Evolutionary conservation across 2,888 invertebrate genomes (phyloP), one percentile per base, ranked within the genome.

Genomic region (Alsophila aescularia): DNA sequence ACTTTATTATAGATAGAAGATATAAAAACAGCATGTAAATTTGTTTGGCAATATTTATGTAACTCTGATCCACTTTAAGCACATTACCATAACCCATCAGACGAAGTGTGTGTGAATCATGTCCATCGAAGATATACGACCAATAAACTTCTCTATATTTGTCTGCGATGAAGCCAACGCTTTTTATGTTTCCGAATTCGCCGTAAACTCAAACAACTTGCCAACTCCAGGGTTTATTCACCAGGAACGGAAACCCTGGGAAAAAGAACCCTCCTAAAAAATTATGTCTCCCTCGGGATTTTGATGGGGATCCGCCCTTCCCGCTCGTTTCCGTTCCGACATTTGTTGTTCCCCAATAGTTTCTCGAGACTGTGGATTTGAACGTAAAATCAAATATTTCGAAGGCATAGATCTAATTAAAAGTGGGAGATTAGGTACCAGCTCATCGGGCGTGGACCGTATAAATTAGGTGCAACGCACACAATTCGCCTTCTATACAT

Each of bases 71-170:
- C 8, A 48, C 13, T 18, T 18, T 16, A 7, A 39, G 0, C 13
- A 27, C 29, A 51, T 51, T 29, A 36, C 41, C 14, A 54, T 37
- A 13, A 4, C 18, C 18, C 12, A 54, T 37, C 41, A 42, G 37
- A 24, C 31, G 13, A 31, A 39, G 39, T 39, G 51, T 32, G 42
- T 50, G 51, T 32, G 51, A 53, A 58, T 52, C 53, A 35, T 52
- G 52, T 53, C 52, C 35, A 54, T 57, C 49, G 47, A 58, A 48
- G 53, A 60, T 60, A 60, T 53, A 64, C 39, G 58, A 53, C 40
- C 56, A 40, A 61, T 65, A 63, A 63, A 62, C 50, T 55, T 44
- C 8, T 54, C 52, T 54, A 56, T 61, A 53, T 63, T 52, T 55
- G 60, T 58, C 56, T 40, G 52, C 49, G 48, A 54, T 52, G 43